Base-by-base conservation (phyloP, 1,140 invertebrate species). In the Antheraea pernyi region DNA sequence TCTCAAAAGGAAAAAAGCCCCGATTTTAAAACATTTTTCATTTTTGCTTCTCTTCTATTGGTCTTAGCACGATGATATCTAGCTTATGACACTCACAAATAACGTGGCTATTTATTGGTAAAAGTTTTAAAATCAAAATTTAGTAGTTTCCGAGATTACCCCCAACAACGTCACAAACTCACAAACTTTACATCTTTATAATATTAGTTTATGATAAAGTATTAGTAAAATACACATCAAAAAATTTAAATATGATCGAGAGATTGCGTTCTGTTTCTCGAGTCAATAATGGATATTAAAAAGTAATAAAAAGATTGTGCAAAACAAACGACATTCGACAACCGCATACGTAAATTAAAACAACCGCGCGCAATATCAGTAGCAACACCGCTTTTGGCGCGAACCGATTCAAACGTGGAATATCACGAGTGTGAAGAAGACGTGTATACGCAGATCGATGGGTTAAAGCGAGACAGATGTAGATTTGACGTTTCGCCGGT, bases 341-440 rank as follows among this genome's bases (percentile, higher is more conserved):
- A 85, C 84, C 82, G 81, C 85, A 89, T 89, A 89, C 89, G 84
- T 84, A 89, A 89, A 91, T 89, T 89, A 89, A 89, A 91, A 88
- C 79, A 81, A 85, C 81, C 80, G 84, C 82, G 78, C 76, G 77
- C 84, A 82, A 82, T 83, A 86, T 82, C 78, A 69, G 59, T 63
- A 75, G 75, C 79, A 75, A 84, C 85, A 83, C 79, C 72, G 77
- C 83, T 83, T 85, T 91, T 85, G 82, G 83, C 86, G 84, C 81
- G 82, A 85, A 81, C 67, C 60, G 62, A 58, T 67, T 69, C 64
- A 65, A 10, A 69, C 70, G 61, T 30, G 36, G 30, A 65, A 63
- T 19, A 22, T n/a, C 60, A 70, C 63, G 72, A 64, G 89, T 59
- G 77, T 19, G 78, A 91, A 73, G 48, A 85, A 77, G 88, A 91